Conservation (phyloP, 1,140 invertebrate genomes). For the Aphaenogaster ashmeadi region DNA sequence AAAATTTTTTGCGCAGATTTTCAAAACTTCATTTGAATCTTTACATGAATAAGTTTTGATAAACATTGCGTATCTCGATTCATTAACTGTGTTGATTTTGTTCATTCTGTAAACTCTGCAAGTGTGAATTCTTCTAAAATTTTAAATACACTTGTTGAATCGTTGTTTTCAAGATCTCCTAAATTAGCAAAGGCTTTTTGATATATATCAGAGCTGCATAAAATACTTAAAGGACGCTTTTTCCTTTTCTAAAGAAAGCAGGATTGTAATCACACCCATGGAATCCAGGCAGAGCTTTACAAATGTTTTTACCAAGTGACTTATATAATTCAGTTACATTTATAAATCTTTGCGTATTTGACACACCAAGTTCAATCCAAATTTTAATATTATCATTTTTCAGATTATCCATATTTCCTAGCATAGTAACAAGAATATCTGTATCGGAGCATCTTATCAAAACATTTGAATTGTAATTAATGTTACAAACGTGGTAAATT, state of each 20-base stretch:
- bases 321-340: background rate
- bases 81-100: too few species aligned
- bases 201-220: background rate
- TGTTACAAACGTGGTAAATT: slow-evolving; percentile 30
- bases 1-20: background rate
- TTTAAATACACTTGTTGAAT: too few species aligned
- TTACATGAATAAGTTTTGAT: too few species aligned
- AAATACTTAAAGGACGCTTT: background rate
- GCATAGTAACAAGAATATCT: slow-evolving; percentile 43
- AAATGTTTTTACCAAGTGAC: slow-evolving; percentile 53
- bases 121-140: too few species aligned
- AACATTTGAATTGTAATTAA: background rate
- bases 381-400: slow-evolving; percentile 23
- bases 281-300: slow-evolving; percentile 66
- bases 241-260: background rate
- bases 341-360: slow-evolving; percentile 63
- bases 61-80: too few species aligned
- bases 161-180: too few species aligned
- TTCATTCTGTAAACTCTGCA: too few species aligned
- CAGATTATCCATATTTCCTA: slow-evolving; percentile 27
- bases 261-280: slow-evolving; percentile 74
- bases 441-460: slow-evolving; percentile 35
- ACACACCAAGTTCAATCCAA: slow-evolving; percentile 33
- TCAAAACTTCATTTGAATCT: too few species aligned
- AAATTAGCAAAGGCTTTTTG: background rate